Evolutionary conservation across 2,888 invertebrate genomes (phyloP).

Genomic region (Apoda limacodes): DNA sequence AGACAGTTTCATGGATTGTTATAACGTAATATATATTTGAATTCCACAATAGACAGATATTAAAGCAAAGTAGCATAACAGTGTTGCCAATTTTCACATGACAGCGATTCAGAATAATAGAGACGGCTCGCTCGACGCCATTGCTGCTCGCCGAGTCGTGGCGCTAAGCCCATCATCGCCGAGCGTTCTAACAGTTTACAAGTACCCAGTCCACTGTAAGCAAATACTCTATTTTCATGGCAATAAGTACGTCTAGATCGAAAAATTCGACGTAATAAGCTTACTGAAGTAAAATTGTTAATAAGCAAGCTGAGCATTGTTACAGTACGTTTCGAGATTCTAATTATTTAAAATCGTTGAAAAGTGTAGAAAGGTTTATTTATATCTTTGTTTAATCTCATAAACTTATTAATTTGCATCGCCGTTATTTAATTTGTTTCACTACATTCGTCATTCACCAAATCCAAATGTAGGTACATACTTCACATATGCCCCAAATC

Average conservation of each 20-base stretch:
- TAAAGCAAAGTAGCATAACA: slow-evolving; percentile 52
- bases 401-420: too few species aligned
- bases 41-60: slow-evolving; percentile 57
- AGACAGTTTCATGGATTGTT: slow-evolving; percentile 55
- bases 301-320: too few species aligned
- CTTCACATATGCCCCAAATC: too few species aligned
- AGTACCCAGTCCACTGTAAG: slow-evolving; percentile 11
- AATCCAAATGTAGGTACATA: too few species aligned
- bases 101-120: slow-evolving; percentile 58
- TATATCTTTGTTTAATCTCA: too few species aligned
- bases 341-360: too few species aligned
- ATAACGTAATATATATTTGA: slow-evolving; percentile 64
- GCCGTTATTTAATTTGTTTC: too few species aligned
- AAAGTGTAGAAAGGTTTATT: too few species aligned
- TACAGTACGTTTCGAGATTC: too few species aligned
- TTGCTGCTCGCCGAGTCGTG: slow-evolving; percentile 75
- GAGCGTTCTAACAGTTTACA: slow-evolving; percentile 25
- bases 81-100: slow-evolving; percentile 61
- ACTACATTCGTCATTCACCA: too few species aligned
- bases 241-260: slow-evolving; percentile 34
- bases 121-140: slow-evolving; percentile 46
- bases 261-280: slow-evolving; percentile 44
- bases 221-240: slow-evolving; percentile 47
- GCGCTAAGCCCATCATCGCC: slow-evolving; percentile 75
- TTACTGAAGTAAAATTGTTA: too few species aligned